Percentiles rank a stretch among this genome's conserved stretches.
These are phyloP conservation scores for Cantharis rufa DNA, from an alignment of 2,888 invertebrate species.

Conservation along the genomic window DNA sequence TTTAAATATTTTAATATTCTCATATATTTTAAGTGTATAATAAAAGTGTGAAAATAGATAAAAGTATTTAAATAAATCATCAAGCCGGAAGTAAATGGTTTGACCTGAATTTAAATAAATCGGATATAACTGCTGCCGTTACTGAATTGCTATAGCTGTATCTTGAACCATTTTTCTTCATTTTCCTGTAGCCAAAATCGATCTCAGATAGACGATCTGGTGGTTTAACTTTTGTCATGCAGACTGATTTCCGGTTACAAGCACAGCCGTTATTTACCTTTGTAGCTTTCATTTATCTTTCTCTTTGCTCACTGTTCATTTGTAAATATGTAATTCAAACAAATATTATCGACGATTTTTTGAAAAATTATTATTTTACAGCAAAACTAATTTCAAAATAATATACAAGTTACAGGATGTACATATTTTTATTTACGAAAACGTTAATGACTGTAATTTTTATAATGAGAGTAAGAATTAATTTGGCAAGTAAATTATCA, in stretches of 20 bases:
- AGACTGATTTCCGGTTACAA: constrained; percentile 51
- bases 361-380: background rate
- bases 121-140: constrained; percentile 39
- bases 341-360: constrained; percentile 1
- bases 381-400: background rate
- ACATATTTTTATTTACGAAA: background rate
- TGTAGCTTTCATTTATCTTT: constrained; percentile 50
- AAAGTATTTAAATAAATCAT: constrained; percentile 35
- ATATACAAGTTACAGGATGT: background rate
- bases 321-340: background rate
- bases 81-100: constrained; percentile 34
- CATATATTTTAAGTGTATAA: background rate
- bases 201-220: constrained; percentile 32
- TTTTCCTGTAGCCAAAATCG: constrained; percentile 33
- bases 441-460: background rate
- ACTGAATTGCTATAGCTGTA: constrained; percentile 27
- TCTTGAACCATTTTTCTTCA: constrained; percentile 24
- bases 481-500: background rate
- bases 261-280: constrained; percentile 49
- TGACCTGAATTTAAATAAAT: constrained; percentile 41
- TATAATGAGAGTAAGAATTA: background rate
- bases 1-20: background rate
- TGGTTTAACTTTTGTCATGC: constrained; percentile 49
- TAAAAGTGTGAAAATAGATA: constrained; percentile 25
- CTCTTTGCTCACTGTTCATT: constrained; percentile 27